Evolutionary conservation across 2,113 vertebrate species (phyloP).

Genomic region (Andinoacara biseriatus): DNA sequence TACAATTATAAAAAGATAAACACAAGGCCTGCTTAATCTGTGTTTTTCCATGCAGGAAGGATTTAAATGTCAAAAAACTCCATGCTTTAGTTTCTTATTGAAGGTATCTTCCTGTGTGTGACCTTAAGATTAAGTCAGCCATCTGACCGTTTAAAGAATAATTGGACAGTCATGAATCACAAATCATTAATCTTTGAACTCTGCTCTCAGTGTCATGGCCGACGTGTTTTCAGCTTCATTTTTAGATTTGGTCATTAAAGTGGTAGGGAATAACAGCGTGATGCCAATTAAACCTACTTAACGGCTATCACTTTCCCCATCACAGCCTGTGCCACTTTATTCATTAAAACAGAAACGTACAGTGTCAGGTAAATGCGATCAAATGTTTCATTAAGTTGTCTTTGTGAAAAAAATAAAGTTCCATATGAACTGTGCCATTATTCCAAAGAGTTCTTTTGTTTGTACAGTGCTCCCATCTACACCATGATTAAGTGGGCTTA

Average conservation of each 20-base stretch:
- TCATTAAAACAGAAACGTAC: conserved; percentile 32
- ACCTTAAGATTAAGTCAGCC: conserved; percentile 47
- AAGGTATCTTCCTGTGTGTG: conserved; percentile 21
- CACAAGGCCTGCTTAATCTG: neutral
- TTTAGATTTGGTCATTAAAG: conserved; percentile 67
- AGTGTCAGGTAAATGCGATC: neutral
- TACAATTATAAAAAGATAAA: too few species aligned
- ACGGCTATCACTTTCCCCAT: conserved; percentile 5
- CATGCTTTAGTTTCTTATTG: neutral
- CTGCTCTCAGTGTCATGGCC: conserved; percentile 52
- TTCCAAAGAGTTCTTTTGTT: neutral
- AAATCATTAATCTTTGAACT: conserved; percentile 71
- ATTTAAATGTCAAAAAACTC: conserved; percentile 36
- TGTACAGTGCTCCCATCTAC: neutral
- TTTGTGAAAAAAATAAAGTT: neutral
- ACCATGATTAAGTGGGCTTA: too few species aligned
- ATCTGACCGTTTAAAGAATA: conserved; percentile 54
- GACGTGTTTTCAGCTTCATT: conserved; percentile 45
- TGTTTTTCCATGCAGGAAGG: neutral
- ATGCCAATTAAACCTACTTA: conserved; percentile 68
- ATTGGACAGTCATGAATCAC: conserved; percentile 61
- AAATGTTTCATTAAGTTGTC: neutral
- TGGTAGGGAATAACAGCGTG: conserved; percentile 41
- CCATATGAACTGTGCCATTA: neutral
- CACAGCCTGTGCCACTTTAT: conserved; percentile 7